Percentiles rank a stretch among this genome's conserved stretches.
phyloP scores from a whole-genome alignment of 2,113 vertebrate genomes.

The Pluvianellus socialis region DNA sequence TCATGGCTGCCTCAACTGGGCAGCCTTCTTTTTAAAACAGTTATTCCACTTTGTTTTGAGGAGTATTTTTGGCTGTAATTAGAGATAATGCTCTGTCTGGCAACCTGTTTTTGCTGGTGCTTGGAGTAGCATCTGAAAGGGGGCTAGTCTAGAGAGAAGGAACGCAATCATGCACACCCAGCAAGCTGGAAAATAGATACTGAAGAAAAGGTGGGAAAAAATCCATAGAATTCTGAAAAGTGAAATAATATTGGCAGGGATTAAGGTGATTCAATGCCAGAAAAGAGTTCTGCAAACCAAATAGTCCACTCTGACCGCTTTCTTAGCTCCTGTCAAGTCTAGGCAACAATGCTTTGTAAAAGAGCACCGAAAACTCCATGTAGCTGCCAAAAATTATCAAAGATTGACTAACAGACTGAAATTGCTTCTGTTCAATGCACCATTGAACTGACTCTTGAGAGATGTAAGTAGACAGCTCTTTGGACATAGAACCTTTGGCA shows the following conservation, averaged over 20 bases:
- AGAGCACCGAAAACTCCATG: neutral
- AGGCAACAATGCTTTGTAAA: neutral
- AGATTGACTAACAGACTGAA: neutral
- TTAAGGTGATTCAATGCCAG: neutral
- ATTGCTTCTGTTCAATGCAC: neutral
- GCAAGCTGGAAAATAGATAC: neutral
- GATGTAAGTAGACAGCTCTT: neutral
- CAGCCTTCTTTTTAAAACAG: neutral
- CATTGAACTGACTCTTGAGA: neutral
- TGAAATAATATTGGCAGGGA: neutral
- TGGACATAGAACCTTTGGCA: neutral
- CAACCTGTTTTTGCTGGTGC: neutral
- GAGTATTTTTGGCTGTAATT: neutral
- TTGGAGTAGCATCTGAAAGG: neutral
- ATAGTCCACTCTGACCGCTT: neutral
- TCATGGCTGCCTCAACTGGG: neutral
- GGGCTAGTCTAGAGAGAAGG: neutral
- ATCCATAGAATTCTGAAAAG: neutral
- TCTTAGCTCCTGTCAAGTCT: neutral
- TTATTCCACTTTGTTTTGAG: neutral
- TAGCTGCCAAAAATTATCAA: constrained; percentile 14
- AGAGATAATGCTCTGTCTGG: neutral
- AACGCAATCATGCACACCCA: neutral
- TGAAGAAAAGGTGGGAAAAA: neutral
- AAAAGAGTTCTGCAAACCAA: neutral